These are phyloP conservation scores for Delichon dasypus DNA, from an alignment of 2,797 vertebrate genomes.

Conservation along the genomic window DNA sequence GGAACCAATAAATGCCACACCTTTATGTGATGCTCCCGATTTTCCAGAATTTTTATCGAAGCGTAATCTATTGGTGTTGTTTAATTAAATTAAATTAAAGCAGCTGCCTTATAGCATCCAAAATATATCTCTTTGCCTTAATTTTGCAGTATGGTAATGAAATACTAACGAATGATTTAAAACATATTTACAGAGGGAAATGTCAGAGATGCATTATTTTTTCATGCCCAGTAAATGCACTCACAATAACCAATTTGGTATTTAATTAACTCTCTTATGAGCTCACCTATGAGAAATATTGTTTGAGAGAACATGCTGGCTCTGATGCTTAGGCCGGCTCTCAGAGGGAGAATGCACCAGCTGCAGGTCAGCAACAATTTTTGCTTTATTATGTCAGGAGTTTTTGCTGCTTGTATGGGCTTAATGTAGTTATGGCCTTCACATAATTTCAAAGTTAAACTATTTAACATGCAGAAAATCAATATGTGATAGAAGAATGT, in stretches of 20 bases:
- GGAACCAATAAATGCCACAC: not conserved
- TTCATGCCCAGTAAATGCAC: slow-evolving; percentile 14
- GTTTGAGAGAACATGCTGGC: not conserved
- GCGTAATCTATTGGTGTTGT: not conserved
- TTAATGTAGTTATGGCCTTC: not conserved
- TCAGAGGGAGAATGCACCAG: not conserved
- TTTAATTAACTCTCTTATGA: slow-evolving; percentile 47
- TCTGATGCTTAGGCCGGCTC: not conserved
- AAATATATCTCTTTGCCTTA: not conserved
- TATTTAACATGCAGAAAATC: slow-evolving; percentile 44
- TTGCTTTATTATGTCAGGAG: not conserved
- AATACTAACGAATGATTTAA: not conserved
- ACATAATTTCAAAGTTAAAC: slow-evolving; percentile 18
- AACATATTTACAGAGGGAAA: slow-evolving; percentile 37
- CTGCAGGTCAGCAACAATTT: slow-evolving; percentile 14
- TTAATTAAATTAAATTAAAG: slow-evolving; percentile 40
- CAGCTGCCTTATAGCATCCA: not conserved
- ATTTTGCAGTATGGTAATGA: slow-evolving; percentile 32
- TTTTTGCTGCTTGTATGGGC: not conserved
- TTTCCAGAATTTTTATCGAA: slow-evolving; percentile 17
- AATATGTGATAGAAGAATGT: slow-evolving; percentile 9
- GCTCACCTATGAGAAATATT: slow-evolving; percentile 43
- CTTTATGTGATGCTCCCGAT: not conserved
- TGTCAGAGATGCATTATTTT: not conserved
- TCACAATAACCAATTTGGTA: not conserved